A percentile compares a stretch with the other conserved stretches of the same genome.
Evolutionary conservation across 2,113 vertebrate genomes (phyloP).

Genomic region (human): GRCh38 chr14:82303001-82303500

Average conservation of each 20-base stretch:
- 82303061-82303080: too few species aligned
- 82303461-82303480: background rate
- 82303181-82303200: background rate
- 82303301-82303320: background rate
- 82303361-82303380: too few species aligned
- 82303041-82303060: too few species aligned
- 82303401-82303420: background rate
- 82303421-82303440: too few species aligned
- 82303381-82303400: background rate
- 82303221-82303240: background rate
- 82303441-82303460: background rate
- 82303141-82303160: background rate
- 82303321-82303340: background rate
- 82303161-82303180: background rate
- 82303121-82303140: background rate
- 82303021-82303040: too few species aligned
- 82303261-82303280: background rate
- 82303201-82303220: background rate
- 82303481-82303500: background rate
- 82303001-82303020: too few species aligned
- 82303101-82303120: background rate
- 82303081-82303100: background rate
- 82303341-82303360: background rate
- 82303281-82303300: background rate
- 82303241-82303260: background rate